A percentile compares a stretch with the other conserved stretches of the same genome.
phyloP scores from a whole-genome alignment of 2,113 vertebrate species.

The Petrocephalus microphthalmus region DNA sequence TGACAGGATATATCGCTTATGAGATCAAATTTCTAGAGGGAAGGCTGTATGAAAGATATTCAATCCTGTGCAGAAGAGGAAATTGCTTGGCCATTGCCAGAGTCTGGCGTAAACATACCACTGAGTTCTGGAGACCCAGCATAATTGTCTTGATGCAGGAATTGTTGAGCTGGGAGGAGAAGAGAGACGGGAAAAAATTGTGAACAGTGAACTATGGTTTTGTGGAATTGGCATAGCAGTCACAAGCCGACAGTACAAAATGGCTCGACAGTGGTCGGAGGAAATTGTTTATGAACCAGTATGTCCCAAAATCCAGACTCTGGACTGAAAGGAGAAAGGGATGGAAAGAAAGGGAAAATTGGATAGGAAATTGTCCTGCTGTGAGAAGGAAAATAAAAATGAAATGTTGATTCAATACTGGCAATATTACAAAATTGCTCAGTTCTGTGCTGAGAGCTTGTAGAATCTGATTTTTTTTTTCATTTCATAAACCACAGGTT shows the following conservation, averaged over 20 bases:
- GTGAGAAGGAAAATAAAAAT: slow-evolving; percentile 41
- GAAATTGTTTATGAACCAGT: slow-evolving; percentile 66
- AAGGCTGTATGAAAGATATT: slow-evolving; percentile 45
- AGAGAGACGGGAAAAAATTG: slow-evolving; percentile 13
- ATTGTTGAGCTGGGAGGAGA: slow-evolving; percentile 46
- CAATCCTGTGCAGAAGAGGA: slow-evolving; percentile 55
- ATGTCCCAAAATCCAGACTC: slow-evolving; percentile 60
- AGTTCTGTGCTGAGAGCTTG: slow-evolving; percentile 34
- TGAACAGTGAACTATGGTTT: not conserved
- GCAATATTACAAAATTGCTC: slow-evolving; percentile 45
- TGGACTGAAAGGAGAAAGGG: slow-evolving; percentile 37
- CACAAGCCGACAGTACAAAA: slow-evolving; percentile 58
- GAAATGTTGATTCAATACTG: slow-evolving; percentile 57
- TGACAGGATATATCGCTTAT: slow-evolving; percentile 67
- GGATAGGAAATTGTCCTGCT: slow-evolving; percentile 58
- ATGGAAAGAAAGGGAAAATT: slow-evolving; percentile 56
- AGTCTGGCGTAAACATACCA: slow-evolving; percentile 55
- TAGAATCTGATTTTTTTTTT: slow-evolving; percentile 30
- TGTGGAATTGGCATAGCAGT: slow-evolving; percentile 64
- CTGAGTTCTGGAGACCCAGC: slow-evolving; percentile 51
- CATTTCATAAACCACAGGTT: slow-evolving; percentile 42
- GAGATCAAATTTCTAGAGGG: slow-evolving; percentile 64
- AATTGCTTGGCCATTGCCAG: slow-evolving; percentile 64
- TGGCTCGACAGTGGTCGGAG: slow-evolving; percentile 32
- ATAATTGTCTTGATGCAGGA: slow-evolving; percentile 63